Base-by-base conservation (phyloP, 2,888 invertebrate species). In the Melikaiella ostensackeni region DNA sequence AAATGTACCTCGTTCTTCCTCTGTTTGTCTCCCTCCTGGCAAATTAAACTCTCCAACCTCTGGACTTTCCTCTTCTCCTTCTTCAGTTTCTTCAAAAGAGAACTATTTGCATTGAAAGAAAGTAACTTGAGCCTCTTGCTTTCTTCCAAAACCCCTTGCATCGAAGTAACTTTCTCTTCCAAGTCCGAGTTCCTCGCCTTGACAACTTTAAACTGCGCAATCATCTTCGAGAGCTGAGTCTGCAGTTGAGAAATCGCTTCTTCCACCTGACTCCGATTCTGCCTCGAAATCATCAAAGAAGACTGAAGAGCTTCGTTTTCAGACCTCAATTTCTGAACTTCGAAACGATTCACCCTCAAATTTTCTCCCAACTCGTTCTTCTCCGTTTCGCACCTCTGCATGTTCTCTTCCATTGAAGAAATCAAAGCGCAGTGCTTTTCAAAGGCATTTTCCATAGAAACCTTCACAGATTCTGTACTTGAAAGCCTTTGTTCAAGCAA, bases 221-320 rank as follows among this genome's bases (percentile, higher is more conserved):
- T 86, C 88, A 89, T 88, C 77, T 88, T 89, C 0, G 83, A 82
- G 6, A 89, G 80, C 61, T 89, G 89, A 27, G 80, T 75, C 5
- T 81, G 84, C 11, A 89, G 73, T 57, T 87, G 84, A 3, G 84
- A 81, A 21, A 88, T 89, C 6, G 86, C 89, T 74, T 84, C 84
- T 79, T 89, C 87, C 19, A 89, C 87, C 78, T 89, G 88, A 19
- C 82, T 83, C 30, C 85, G 86, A 42, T 89, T 88, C 50, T 82
- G 85, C 64, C 83, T 86, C 3, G 87, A 84, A 21, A 80, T 79
- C 9, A 87, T 75, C 16, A 88, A 76, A 27, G 83, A 77, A 8
- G 82, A 74, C 59, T 87, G 85, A 74, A 87, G 62, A 16, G 66
- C 73, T 63, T 88, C 85, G 9, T 86, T 87, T 19, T 89, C 86